A percentile compares a stretch with the other conserved stretches of the same genome.
Conservation (phyloP, 2,797 vertebrate genomes). For the Dermochelys coriacea region DNA sequence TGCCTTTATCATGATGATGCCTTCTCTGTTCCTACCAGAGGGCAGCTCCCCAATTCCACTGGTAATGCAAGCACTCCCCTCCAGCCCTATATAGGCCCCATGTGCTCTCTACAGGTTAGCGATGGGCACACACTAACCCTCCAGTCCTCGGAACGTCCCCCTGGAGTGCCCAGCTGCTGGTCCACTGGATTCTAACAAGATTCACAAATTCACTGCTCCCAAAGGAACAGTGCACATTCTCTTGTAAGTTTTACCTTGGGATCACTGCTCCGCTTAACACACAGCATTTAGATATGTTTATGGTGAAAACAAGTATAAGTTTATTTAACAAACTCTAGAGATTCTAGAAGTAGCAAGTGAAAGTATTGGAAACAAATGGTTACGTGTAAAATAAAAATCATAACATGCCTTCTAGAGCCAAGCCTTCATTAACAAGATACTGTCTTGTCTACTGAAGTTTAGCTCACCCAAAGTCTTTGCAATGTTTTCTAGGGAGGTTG, state of each 20-base stretch:
- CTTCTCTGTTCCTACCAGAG: neutral
- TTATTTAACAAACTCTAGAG: neutral
- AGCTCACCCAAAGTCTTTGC: neutral
- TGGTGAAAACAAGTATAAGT: neutral
- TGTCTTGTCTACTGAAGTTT: neutral
- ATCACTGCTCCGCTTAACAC: neutral
- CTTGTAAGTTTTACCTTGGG: neutral
- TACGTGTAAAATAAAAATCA: neutral
- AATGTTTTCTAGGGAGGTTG: neutral
- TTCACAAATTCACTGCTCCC: neutral
- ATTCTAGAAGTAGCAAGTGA: neutral
- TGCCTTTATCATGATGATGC: neutral
- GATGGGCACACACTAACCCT: neutral
- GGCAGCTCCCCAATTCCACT: neutral
- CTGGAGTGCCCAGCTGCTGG: neutral
- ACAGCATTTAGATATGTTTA: neutral
- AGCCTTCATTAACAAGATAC: neutral
- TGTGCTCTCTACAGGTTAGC: neutral
- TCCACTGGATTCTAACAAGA: neutral
- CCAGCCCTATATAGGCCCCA: neutral
- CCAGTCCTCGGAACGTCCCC: neutral
- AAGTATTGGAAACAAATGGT: neutral
- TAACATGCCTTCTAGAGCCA: neutral
- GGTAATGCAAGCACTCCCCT: neutral
- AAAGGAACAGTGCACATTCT: neutral